Percentiles rank a stretch among this genome's conserved stretches.
phyloP scores from a whole-genome alignment of 1,140 invertebrate species.

The Leptinotarsa defecta region DNA sequence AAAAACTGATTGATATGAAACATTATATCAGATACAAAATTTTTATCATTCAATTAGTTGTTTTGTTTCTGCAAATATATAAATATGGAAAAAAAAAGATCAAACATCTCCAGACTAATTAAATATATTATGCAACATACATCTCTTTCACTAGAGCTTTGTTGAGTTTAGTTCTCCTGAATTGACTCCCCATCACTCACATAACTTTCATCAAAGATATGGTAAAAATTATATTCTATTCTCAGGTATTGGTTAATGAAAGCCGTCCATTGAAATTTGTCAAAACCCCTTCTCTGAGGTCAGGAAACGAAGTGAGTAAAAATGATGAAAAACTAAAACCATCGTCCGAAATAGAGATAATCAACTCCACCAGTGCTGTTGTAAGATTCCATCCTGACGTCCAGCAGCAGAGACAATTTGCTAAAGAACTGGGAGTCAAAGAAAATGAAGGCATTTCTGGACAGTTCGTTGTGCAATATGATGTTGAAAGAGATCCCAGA shows the following conservation, averaged over 20 bases:
- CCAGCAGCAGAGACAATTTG: slow-evolving; percentile 57
- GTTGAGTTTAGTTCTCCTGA: too few species aligned
- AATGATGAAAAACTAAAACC: slow-evolving; percentile 44
- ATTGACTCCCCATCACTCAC: too few species aligned
- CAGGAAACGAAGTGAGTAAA: slow-evolving; percentile 56
- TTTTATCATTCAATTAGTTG: too few species aligned
- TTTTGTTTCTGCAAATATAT: too few species aligned
- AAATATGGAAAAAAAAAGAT: too few species aligned
- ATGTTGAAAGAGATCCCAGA: slow-evolving; percentile 61
- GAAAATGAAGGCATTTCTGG: slow-evolving; percentile 60
- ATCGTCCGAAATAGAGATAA: slow-evolving; percentile 41
- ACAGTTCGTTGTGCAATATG: slow-evolving; percentile 69
- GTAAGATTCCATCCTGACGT: slow-evolving; percentile 58
- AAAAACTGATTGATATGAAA: too few species aligned
- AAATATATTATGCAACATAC: too few species aligned
- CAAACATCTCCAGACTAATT: too few species aligned
- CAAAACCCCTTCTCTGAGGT: slow-evolving; percentile 63
- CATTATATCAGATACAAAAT: too few species aligned
- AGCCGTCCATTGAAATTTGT: slow-evolving; percentile 61
- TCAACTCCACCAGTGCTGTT: slow-evolving; percentile 48
- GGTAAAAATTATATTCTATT: too few species aligned
- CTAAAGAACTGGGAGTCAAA: slow-evolving; percentile 42
- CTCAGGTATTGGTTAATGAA: slow-evolving; percentile 64
- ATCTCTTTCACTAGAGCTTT: too few species aligned
- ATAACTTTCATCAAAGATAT: too few species aligned